Evolutionary conservation across 2,888 invertebrate genomes (phyloP), one percentile per base, ranked within the genome.

Genomic region (Danaus chrysippus): DNA sequence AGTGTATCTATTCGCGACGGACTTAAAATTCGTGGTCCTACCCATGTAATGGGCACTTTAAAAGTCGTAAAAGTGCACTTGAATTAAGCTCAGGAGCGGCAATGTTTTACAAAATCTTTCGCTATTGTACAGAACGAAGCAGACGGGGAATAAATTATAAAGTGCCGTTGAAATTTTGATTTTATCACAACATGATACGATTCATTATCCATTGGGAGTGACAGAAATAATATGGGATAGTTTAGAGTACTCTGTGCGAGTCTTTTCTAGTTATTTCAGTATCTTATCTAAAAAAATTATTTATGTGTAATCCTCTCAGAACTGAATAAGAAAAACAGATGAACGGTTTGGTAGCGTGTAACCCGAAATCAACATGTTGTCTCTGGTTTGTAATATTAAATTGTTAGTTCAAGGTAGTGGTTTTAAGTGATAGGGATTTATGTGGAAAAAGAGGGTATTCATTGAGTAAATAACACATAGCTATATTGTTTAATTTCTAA

Each of bases 31-130:
- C 73, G 78, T 73, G 76, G 79, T 77, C 79, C 79, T 71, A 78
- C 76, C 71, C 74, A 73, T 72, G 77, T 86, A 87, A 87, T 86
- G 82, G 84, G 82, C 84, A 87, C 86, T 89, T 87, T 86, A 84
- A 87, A 86, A 83, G 78, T 82, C 86, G 81, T 87, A 87, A 87
- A 86, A 85, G 76, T 75, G 75, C 82, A 83, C 76, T 80, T 76
- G 76, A 77, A 79, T 74, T 73, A 76, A 73, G 74, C 70, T 76
- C 73, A 74, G 23, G 58, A 59, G 59, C 57, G 13, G 49, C 15
- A 49, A 49, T 49, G 49, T 49, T 49, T 49, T 49, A 49, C 49
- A 49, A 49, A 49, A 49, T 49, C 49, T 49, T 17, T 49, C 49
- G 17, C 49, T 11, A 17, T 17, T 17, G 49, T 49, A 49, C 49